Conservation (phyloP, 2,113 vertebrate species). For the Notiomystis cincta region DNA sequence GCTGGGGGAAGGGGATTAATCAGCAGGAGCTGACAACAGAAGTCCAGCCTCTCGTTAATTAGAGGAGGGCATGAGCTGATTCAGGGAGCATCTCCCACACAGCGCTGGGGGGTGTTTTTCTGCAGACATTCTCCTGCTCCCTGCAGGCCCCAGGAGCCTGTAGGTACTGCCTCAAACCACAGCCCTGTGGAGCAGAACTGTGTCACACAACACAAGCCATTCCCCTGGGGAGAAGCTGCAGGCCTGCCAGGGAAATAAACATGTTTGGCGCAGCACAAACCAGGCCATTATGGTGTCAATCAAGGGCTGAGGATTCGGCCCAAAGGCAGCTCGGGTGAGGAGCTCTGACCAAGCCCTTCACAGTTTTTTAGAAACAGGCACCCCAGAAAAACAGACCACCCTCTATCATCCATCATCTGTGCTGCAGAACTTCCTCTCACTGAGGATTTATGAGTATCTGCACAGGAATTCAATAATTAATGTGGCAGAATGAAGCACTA, state of each 20-base stretch:
- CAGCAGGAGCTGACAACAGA: constrained; percentile 11
- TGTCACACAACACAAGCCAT: background rate
- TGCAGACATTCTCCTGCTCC: background rate
- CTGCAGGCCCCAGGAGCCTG: background rate
- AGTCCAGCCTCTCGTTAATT: background rate
- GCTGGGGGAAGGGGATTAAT: background rate
- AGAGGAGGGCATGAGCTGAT: background rate
- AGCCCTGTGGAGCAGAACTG: background rate
- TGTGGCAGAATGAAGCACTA: background rate
- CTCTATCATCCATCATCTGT: background rate
- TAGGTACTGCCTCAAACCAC: background rate
- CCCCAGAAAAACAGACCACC: background rate
- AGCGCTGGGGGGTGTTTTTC: background rate
- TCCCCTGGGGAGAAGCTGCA: background rate
- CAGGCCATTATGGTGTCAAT: background rate
- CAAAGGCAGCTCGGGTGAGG: background rate
- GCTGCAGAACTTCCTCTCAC: background rate
- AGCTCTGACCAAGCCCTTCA: background rate
- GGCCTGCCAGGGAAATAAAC: background rate
- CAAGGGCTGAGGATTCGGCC: background rate
- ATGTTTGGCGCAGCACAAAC: background rate
- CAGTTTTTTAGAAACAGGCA: background rate
- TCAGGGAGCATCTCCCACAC: background rate
- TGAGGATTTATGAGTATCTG: background rate
- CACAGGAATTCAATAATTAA: background rate